phyloP scores from a whole-genome alignment of 1,140 invertebrate species.

The Manduca sexta region DNA sequence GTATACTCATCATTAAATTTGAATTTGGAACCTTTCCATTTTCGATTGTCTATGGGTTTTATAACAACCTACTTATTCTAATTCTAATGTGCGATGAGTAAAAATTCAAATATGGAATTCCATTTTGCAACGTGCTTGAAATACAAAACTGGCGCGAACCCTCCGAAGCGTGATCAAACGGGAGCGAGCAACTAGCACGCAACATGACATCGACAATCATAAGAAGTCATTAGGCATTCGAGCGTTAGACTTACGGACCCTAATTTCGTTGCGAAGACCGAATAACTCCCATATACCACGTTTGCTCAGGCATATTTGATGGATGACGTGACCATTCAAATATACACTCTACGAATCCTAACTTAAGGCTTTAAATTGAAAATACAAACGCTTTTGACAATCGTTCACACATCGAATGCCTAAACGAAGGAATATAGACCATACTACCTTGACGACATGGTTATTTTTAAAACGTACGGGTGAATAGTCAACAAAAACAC shows the following conservation, averaged over 20 bases:
- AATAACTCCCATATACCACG: conserved; percentile 35
- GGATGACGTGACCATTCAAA: conserved; percentile 3
- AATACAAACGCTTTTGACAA: conserved; percentile 16
- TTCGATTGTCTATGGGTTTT: no score
- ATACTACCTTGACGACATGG: not conserved
- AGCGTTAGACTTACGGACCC: conserved; percentile 24
- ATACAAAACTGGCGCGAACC: conserved; percentile 2
- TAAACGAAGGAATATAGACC: not conserved
- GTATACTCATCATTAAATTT: no score
- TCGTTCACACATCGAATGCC: conserved; percentile 26
- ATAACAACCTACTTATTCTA: no score
- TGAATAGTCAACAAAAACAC: conserved; percentile 35
- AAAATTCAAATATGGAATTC: no score
- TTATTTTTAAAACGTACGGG: not conserved
- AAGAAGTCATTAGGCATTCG: conserved; percentile 41
- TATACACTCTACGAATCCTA: not conserved
- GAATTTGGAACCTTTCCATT: no score
- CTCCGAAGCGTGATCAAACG: conserved; percentile 25
- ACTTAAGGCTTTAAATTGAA: not conserved
- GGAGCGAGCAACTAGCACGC: conserved; percentile 24
- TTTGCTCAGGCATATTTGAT: conserved; percentile 30
- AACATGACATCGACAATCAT: conserved; percentile 39
- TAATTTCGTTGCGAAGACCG: conserved; percentile 34
- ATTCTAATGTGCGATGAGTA: no score
- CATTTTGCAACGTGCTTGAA: no score